Evolutionary conservation across 2,888 invertebrate genomes (phyloP), one percentile per base, ranked within the genome.

Genomic region (Dolomedes plantarius): DNA sequence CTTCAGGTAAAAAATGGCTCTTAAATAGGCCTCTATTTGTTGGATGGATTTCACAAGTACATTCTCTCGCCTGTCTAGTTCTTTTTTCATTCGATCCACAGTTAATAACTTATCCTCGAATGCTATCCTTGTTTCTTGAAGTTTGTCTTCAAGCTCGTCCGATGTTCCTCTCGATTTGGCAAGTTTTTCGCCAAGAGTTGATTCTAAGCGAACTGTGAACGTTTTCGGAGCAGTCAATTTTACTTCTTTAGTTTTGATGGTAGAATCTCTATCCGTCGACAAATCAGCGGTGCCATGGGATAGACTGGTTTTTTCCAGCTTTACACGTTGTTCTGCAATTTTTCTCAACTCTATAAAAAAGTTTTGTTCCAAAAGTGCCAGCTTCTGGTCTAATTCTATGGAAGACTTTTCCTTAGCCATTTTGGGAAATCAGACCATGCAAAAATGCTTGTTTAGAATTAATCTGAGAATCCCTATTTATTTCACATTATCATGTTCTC

Each of bases 131-230:
- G 71, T 36, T 19, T 11, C 28, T 32, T 76, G 76, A 32, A 72
- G 76, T n/a, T 72, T 65, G 2, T 83, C 82, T 39, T 83, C 82
- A 3, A 83, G 39, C 29, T 83, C 72, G 31, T 83, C 76, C 6
- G 82, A 71, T 0, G 36, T 31, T 0, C 41, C 65, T 27, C 65
- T 39, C 19, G 69, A 65, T 50, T 36, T 76, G 2, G 36, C 76
- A 5, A 83, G 50, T 16, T 72, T 83, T 65, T 76, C 72, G 9
- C 3, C n/a, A 16, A 76, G 72, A 9, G 82, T 76, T 13, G 71
- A 36, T 16, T 83, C 76, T 13, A 83, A 36, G 31, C n/a, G 36
- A 9, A 83, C 64, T 11, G 69, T 6, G 41, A 69, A 41, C n/a
- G 27, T 41, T 41, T 23, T 41, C 7, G 67, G 3, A 13, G 9